Evolutionary conservation across 2,888 invertebrate genomes (phyloP).

Genomic region (Blastobasis lacticolella): DNA sequence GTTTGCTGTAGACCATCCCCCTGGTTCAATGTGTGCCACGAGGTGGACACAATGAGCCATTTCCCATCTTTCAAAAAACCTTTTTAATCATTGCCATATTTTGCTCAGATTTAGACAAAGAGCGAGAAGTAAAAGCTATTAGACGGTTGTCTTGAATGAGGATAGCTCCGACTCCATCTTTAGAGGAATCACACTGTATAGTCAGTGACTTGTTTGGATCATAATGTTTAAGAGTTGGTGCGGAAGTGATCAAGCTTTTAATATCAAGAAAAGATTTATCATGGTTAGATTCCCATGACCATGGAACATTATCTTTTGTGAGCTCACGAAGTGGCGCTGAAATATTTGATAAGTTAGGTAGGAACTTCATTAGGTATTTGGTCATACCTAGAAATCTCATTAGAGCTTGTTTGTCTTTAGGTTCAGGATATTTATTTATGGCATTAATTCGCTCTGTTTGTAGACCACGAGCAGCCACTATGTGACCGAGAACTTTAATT

Average conservation of each 20-base stretch:
- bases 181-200: neutral
- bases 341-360: neutral
- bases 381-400: neutral
- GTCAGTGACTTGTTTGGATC: neutral
- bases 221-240: neutral
- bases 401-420: neutral
- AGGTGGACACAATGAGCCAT: neutral
- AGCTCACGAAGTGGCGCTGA: neutral
- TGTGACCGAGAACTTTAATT: neutral
- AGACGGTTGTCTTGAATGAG: neutral
- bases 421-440: neutral
- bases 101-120: neutral
- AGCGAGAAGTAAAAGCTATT: neutral
- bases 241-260: neutral
- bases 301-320: neutral
- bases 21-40: too few relatives aligned
- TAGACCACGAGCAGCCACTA: neutral
- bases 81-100: constrained; percentile 1
- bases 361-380: neutral
- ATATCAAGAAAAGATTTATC: neutral
- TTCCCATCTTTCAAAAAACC: constrained; percentile 1
- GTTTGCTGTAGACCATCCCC: too few relatives aligned
- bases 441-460: neutral
- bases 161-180: neutral
- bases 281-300: neutral